A percentile compares a stretch with the other conserved stretches of the same genome.
Conservation (phyloP, 92 coral and sea anemone genomes). For the Zoanthus gigantus region DNA sequence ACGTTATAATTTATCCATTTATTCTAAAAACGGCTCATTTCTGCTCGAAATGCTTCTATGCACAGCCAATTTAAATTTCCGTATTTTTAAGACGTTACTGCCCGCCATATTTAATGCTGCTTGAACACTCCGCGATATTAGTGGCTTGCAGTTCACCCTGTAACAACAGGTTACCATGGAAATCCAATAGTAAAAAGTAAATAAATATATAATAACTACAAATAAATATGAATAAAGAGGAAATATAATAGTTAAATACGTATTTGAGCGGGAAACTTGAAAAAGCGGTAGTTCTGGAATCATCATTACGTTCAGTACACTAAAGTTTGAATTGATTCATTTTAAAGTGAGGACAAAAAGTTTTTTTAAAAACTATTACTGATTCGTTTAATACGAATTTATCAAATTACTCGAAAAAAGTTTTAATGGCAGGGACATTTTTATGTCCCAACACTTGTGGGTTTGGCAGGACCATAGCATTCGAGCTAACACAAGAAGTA, state of each 20-base stretch:
- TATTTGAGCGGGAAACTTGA: conserved; percentile 37
- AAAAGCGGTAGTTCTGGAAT: conserved; percentile 33
- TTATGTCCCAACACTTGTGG: conserved; percentile 74
- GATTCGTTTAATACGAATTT: background rate
- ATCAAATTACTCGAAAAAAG: conserved; percentile 8
- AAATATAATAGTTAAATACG: background rate
- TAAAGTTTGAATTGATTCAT: conserved; percentile 6
- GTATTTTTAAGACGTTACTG: background rate
- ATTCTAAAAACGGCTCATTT: background rate
- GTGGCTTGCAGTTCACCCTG: conserved; percentile 24
- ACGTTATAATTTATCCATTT: background rate
- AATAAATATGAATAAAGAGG: background rate
- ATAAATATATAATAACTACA: background rate
- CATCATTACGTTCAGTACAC: background rate
- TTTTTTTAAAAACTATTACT: conserved; percentile 1
- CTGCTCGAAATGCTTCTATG: conserved; percentile 20
- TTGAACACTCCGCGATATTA: conserved; percentile 17
- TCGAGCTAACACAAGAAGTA: conserved; percentile 51
- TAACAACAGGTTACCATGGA: conserved; percentile 19
- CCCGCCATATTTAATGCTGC: conserved; percentile 30
- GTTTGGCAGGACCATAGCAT: conserved; percentile 60
- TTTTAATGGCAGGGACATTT: conserved; percentile 71
- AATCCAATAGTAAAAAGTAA: background rate
- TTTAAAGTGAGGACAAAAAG: background rate
- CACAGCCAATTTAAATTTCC: conserved; percentile 25